A percentile compares a stretch with the other conserved stretches of the same genome.
Conservation (phyloP, 2,888 invertebrate genomes). For the Folsomia manolachei region DNA sequence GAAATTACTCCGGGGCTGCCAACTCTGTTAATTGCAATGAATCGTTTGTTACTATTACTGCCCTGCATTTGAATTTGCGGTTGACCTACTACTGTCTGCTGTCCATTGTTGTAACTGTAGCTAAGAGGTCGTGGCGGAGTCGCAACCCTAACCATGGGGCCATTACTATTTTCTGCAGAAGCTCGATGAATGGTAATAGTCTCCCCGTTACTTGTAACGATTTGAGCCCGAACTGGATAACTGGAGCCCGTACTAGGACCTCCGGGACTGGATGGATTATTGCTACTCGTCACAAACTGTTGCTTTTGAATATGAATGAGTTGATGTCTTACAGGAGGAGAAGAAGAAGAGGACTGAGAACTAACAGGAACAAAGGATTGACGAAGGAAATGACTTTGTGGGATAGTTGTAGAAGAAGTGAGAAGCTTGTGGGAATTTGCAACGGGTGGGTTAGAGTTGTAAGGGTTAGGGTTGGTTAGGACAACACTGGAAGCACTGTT, state of each 20-base stretch:
- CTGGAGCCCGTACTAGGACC: slow-evolving; percentile 14
- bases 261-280: slow-evolving; percentile 18
- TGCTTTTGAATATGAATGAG: slow-evolving; percentile 37
- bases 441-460: slow-evolving; percentile 22
- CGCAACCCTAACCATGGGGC: slow-evolving; percentile 35
- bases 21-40: not conserved
- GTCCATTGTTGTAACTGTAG: not conserved
- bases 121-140: slow-evolving; percentile 34
- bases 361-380: slow-evolving; percentile 20
- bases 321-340: slow-evolving; percentile 33
- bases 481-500: slow-evolving; percentile 46
- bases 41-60: too few species aligned
- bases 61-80: not conserved
- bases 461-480: slow-evolving; percentile 25
- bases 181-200: slow-evolving; percentile 50
- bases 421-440: slow-evolving; percentile 18
- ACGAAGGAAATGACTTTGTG: slow-evolving; percentile 18
- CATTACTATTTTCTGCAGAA: slow-evolving; percentile 21
- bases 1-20: not conserved
- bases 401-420: slow-evolving; percentile 19
- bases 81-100: not conserved
- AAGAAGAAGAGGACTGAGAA: slow-evolving; percentile 26
- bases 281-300: slow-evolving; percentile 23
- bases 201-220: slow-evolving; percentile 50
- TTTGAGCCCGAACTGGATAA: slow-evolving; percentile 49